A percentile compares a stretch with the other conserved stretches of the same genome.
Evolutionary conservation across 2,888 invertebrate species (phyloP).

Genomic region (Macropis europaea): DNA sequence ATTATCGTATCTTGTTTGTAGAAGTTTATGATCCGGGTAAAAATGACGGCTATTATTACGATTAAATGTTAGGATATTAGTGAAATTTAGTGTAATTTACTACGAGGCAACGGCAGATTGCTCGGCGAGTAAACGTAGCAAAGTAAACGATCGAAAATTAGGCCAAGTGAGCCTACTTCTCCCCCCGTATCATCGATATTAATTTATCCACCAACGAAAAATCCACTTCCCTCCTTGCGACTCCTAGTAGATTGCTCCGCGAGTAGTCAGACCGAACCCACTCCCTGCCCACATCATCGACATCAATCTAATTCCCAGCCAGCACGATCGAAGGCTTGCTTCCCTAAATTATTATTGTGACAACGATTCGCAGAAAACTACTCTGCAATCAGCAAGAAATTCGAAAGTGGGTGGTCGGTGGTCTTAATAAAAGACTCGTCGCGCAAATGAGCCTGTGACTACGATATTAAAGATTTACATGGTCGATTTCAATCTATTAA

Average conservation of each 20-base stretch:
- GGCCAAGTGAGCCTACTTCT: not conserved
- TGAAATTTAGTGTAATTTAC: not conserved
- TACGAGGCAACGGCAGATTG: not conserved
- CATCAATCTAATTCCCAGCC: conserved; percentile 10
- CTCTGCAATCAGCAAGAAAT: not conserved
- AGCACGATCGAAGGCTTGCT: not conserved
- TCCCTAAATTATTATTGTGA: conserved; percentile 14
- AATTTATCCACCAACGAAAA: conserved; percentile 1
- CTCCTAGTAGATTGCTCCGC: conserved; percentile 14
- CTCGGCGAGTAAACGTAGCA: not conserved
- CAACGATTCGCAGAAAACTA: not conserved
- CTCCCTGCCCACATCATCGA: conserved; percentile 7
- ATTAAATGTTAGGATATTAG: not conserved
- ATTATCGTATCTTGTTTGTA: no score
- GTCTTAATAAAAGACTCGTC: conserved; percentile 18
- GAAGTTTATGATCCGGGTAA: no score
- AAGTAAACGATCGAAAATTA: not conserved
- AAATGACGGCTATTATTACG: no score
- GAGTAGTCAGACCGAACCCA: conserved; percentile 13
- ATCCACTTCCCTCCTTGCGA: not conserved
- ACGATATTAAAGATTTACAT: not conserved
- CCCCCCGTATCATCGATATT: not conserved
- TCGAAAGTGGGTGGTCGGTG: not conserved
- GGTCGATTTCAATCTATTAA: not conserved
- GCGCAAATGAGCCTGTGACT: not conserved